Evolutionary conservation across 1,140 invertebrate genomes (phyloP).

Genomic region (Scaptomyza montana): DNA sequence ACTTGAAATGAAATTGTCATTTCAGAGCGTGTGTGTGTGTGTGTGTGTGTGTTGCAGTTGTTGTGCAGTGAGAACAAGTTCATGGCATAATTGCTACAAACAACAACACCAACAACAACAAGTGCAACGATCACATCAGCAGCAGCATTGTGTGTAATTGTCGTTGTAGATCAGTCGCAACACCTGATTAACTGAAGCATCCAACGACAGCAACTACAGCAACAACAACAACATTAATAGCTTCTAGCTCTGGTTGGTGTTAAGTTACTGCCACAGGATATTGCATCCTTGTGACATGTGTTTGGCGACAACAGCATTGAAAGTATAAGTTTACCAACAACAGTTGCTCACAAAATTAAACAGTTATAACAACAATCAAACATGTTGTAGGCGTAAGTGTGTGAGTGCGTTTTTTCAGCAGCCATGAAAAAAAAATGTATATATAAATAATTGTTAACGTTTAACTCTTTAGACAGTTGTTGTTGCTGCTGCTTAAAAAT

Average conservation of each 20-base stretch:
- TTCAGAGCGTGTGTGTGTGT: slow-evolving; percentile 56
- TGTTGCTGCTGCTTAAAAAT: slow-evolving; percentile 12
- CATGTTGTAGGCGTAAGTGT: slow-evolving; percentile 48
- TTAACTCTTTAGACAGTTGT: slow-evolving; percentile 22
- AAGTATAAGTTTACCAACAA: slow-evolving; percentile 67
- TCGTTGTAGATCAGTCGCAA: slow-evolving; percentile 77
- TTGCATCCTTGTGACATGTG: slow-evolving; percentile 63
- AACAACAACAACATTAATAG: not conserved
- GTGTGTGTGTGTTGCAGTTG: not conserved
- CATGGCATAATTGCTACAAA: slow-evolving; percentile 74
- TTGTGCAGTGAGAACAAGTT: slow-evolving; percentile 70
- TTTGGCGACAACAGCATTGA: slow-evolving; percentile 57
- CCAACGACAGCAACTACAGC: slow-evolving; percentile 20
- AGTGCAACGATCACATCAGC: slow-evolving; percentile 20
- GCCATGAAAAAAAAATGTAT: slow-evolving; percentile 25
- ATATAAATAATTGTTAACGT: slow-evolving; percentile 33
- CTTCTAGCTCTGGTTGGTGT: slow-evolving; percentile 45
- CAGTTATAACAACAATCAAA: slow-evolving; percentile 30
- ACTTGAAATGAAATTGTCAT: slow-evolving; percentile 78
- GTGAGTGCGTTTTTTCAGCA: not conserved
- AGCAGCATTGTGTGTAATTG: slow-evolving; percentile 69
- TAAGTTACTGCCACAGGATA: slow-evolving; percentile 55
- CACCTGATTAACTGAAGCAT: slow-evolving; percentile 82
- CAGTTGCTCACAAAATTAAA: slow-evolving; percentile 27
- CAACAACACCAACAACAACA: slow-evolving; percentile 48